Base-by-base conservation (phyloP, 2,797 vertebrate genomes). In the Odontamblyopus lacepedii region DNA sequence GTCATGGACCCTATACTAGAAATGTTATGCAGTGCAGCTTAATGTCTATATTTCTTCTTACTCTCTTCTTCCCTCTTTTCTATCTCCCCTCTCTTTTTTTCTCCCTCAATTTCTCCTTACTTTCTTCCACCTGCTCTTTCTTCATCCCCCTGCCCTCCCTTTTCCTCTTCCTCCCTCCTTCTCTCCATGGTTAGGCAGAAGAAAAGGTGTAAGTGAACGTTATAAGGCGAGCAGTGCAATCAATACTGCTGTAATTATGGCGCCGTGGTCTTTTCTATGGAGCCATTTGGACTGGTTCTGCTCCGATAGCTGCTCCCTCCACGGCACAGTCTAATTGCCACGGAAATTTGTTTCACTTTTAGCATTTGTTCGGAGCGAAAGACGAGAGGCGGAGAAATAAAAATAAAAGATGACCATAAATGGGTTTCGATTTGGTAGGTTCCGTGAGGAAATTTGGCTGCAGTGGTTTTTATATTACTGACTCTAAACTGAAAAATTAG, bases 241-340 rank as follows among this genome's bases (percentile, higher is more conserved):
- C 92, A 91, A 94, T 93, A 92, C 72, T 38, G 65, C 79, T 87
- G 84, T 93, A 93, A 93, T 93, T 93, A 86, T 90, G 81, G 82
- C 86, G 76, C 78, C 11, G 44, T 76, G 89, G 87, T 82, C 85
- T 78, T 16, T 89, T 92, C 89, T 87, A 93, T 92, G 90, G 90
- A 92, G 89, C 87, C 78, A 92, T 93, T 92, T 89, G 84, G 89
- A 86, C 83, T 85, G 85, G 86, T 86, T 89, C 85, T 85, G 85
- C 83, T 83, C 79, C 32, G 19, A 79, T 79, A 32, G 15, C 70
- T 63, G 78, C 83, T 79, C 80, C 78, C 79, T 85, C 73, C 16
- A 72, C 67, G 76, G 62, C 41, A 60, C 78, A 71, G 77, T 84
- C 77, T 92, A 89, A 93, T 90, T 92, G 88, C 78, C 71, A 70